Conservation (phyloP, 2,797 vertebrate species). For the Malacoraja senta region DNA sequence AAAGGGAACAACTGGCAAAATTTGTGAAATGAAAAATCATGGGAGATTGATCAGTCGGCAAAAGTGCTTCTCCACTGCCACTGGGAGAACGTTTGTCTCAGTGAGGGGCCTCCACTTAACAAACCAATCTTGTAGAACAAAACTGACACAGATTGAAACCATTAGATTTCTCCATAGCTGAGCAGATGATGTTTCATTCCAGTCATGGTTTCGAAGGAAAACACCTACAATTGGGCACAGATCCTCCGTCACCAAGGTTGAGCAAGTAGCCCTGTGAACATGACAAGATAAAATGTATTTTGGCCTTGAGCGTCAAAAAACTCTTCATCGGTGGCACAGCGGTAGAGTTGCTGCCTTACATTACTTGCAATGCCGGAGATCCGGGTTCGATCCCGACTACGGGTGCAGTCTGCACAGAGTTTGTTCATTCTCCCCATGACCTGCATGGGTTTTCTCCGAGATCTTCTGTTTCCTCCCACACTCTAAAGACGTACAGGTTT, state of each 20-base stretch:
- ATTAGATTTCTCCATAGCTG: background rate
- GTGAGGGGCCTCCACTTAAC: background rate
- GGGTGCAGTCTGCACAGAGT: too few species aligned
- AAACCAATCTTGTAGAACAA: background rate
- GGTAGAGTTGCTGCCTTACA: too few species aligned
- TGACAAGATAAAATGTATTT: background rate
- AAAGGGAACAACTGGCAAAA: background rate
- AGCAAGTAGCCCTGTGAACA: background rate
- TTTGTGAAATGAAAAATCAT: background rate
- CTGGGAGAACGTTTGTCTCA: background rate
- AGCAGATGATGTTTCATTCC: background rate
- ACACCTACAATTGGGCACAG: background rate
- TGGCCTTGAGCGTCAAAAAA: background rate
- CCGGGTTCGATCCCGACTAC: too few species aligned
- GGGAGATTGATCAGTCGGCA: background rate
- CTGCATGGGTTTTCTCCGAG: too few species aligned
- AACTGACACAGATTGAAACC: background rate
- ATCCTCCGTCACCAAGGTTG: background rate
- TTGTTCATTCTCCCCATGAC: too few species aligned
- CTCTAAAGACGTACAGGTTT: too few species aligned
- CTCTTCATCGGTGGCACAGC: background rate
- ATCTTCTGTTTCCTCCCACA: too few species aligned
- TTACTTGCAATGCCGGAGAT: too few species aligned
- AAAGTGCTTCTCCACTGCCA: background rate
- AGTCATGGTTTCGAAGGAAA: background rate